phyloP scores from a whole-genome alignment of 2,113 vertebrate species.

The Rhabdornis inornatus region DNA sequence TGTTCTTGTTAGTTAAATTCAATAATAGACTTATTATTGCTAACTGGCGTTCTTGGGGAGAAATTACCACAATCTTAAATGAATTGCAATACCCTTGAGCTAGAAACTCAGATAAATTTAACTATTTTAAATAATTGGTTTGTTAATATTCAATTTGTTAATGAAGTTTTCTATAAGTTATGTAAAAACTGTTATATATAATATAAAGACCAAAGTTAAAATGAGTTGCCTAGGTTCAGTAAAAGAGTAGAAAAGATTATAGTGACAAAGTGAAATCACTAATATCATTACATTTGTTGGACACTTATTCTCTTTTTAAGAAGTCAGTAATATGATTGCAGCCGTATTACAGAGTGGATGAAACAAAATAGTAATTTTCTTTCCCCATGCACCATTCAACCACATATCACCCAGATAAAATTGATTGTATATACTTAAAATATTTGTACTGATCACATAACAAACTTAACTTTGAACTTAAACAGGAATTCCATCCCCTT shows the following conservation, averaged over 20 bases:
- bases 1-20: neutral
- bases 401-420: neutral
- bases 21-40: neutral
- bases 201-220: neutral
- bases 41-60: neutral
- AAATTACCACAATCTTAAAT: neutral
- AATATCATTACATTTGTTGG: neutral
- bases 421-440: neutral
- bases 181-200: neutral
- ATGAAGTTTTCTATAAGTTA: neutral
- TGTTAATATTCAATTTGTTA: neutral
- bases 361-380: neutral
- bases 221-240: neutral
- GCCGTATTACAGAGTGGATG: neutral
- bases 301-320: neutral
- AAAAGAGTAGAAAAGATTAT: neutral
- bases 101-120: neutral
- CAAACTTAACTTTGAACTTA: neutral
- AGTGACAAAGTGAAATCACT: neutral
- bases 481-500: neutral
- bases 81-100: neutral
- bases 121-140: neutral
- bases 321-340: neutral
- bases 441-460: neutral
- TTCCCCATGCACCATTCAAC: neutral